Evolutionary conservation across 2,113 vertebrate genomes (phyloP).

Genomic region (Pitta sordida): DNA sequence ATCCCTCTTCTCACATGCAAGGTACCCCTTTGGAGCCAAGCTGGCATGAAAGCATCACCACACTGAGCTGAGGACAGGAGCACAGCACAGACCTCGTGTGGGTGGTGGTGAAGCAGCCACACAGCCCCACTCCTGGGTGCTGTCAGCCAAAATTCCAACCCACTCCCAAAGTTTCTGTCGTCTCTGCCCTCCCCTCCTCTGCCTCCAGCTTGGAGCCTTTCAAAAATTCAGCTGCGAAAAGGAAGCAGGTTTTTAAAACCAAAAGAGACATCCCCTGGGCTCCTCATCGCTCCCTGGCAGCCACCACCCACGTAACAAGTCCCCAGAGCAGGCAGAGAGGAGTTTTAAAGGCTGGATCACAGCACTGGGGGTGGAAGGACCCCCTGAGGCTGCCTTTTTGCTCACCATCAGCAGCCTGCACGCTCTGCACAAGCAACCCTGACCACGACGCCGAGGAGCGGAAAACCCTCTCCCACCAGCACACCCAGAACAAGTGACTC

Average conservation of each 20-base stretch:
- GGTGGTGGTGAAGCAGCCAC: not conserved
- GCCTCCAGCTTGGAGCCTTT: not conserved
- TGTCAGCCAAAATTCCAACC: not conserved
- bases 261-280: not conserved
- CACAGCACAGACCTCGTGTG: fast-evolving
- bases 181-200: not conserved
- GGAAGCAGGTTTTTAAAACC: not conserved
- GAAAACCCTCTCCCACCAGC: not conserved
- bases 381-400: not conserved
- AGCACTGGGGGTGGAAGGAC: not conserved
- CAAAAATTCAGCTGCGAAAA: not conserved
- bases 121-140: not conserved
- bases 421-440: not conserved
- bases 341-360: conserved; percentile 16
- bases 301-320: not conserved
- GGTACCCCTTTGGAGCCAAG: not conserved
- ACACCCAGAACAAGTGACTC: not conserved
- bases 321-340: not conserved
- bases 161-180: not conserved
- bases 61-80: not conserved
- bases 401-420: not conserved
- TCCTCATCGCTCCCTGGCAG: not conserved
- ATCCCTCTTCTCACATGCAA: not conserved
- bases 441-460: fast-evolving
- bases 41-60: not conserved